Conservation (phyloP, 2,113 vertebrate species). For the Syngnathoides biaculeatus region DNA sequence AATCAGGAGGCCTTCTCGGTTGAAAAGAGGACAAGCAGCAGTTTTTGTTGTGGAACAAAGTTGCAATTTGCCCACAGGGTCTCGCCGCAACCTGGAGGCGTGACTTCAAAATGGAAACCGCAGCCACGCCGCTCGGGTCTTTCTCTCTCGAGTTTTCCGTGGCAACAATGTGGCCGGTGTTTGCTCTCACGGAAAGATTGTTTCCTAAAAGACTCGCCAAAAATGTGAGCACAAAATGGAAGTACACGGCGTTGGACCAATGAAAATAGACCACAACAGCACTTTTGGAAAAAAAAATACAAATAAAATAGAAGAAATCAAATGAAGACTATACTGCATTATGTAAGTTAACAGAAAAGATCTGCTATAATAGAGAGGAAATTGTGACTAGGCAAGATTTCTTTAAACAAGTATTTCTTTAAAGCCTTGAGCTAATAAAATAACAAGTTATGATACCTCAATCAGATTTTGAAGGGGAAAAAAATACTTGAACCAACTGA, state of each 20-base stretch:
- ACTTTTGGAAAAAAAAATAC: too few species aligned
- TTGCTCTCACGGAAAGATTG: constrained; percentile 21
- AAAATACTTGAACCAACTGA: too few species aligned
- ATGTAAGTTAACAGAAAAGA: too few species aligned
- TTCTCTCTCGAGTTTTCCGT: constrained; percentile 44
- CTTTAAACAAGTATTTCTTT: neutral
- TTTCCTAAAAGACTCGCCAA: constrained; percentile 29
- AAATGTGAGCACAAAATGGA: constrained; percentile 20
- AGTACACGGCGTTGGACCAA: neutral
- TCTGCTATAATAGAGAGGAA: neutral
- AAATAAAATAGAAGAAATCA: too few species aligned
- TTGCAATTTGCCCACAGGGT: constrained; percentile 4
- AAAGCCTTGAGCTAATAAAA: neutral
- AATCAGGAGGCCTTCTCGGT: neutral
- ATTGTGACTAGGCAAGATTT: neutral
- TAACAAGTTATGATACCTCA: too few species aligned
- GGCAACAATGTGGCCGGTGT: constrained; percentile 43
- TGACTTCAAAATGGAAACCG: constrained; percentile 38
- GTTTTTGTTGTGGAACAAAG: constrained; percentile 1
- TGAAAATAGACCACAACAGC: neutral
- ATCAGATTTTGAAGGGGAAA: too few species aligned
- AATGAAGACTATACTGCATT: too few species aligned
- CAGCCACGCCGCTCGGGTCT: constrained; percentile 18
- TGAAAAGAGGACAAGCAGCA: constrained; percentile 8
- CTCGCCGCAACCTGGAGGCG: constrained; percentile 17